Evolutionary conservation across 1,140 invertebrate species (phyloP).

Genomic region (Temnothorax curvispinosus): DNA sequence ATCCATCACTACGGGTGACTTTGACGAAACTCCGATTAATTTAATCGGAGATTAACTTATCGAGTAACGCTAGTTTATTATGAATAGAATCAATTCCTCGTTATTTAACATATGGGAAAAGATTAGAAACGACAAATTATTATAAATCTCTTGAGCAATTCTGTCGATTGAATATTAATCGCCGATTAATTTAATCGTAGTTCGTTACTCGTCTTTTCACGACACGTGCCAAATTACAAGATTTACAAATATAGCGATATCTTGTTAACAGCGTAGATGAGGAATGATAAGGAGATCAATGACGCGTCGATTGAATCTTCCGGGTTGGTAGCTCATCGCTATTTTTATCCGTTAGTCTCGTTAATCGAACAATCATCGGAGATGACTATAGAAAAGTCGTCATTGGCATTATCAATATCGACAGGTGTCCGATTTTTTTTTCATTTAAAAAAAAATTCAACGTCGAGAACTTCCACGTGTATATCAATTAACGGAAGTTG

Average conservation of each 20-base stretch:
- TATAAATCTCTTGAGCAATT: not conserved
- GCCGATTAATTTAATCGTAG: not conserved
- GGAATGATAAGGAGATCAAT: conserved; percentile 1
- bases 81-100: not conserved
- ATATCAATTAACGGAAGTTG: not conserved
- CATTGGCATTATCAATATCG: not conserved
- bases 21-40: not conserved
- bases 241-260: not conserved
- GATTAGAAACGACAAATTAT: not conserved
- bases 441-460: not conserved
- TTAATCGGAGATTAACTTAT: not conserved
- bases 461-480: not conserved
- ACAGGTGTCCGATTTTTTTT: not conserved
- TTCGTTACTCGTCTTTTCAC: not conserved
- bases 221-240: not conserved
- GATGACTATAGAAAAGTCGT: not conserved
- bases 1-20: not conserved
- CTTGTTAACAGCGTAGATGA: not conserved
- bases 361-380: not conserved
- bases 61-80: not conserved
- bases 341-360: conserved; percentile 11
- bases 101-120: not conserved
- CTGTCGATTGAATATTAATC: not conserved
- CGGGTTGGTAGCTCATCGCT: conserved; percentile 7
- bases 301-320: not conserved